Conservation (phyloP, 1,140 invertebrate genomes). For the Mizuhopecten yessoensis region DNA sequence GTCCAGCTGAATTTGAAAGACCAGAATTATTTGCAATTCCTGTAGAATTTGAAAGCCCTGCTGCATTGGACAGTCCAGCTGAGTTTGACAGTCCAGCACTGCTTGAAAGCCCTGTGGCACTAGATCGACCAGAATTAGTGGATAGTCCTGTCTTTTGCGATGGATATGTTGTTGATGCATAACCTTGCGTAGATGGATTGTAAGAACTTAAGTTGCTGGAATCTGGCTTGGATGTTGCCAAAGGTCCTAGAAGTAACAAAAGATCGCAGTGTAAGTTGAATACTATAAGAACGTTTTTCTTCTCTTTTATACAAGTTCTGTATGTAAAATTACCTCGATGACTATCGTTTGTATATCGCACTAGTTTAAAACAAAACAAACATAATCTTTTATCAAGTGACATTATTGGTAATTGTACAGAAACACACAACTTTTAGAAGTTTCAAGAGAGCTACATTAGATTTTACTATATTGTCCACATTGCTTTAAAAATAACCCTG, state of each 20-base stretch:
- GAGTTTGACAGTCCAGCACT: constrained; percentile 54
- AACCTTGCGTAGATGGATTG: constrained; percentile 44
- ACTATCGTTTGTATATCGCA: too few relatives aligned
- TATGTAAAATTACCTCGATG: too few relatives aligned
- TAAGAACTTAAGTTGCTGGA: constrained; percentile 54
- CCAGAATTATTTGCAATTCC: constrained; percentile 58
- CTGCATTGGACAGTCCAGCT: constrained; percentile 56
- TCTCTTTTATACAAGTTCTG: too few relatives aligned
- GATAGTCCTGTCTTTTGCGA: constrained; percentile 47
- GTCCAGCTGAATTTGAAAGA: constrained; percentile 62
- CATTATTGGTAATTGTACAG: too few relatives aligned
- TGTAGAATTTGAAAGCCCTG: constrained; percentile 58
- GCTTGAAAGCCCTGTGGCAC: constrained; percentile 56
- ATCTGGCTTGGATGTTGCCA: constrained; percentile 68
- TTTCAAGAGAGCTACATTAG: too few relatives aligned
- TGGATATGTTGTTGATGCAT: constrained; percentile 52
- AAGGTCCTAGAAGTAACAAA: constrained; percentile 65
- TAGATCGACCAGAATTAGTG: constrained; percentile 55
- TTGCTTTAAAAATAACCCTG: too few relatives aligned
- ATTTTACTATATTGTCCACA: too few relatives aligned
- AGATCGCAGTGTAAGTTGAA: background rate
- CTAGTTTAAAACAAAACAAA: too few relatives aligned
- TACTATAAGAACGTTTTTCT: too few relatives aligned
- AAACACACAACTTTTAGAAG: too few relatives aligned
- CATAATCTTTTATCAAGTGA: too few relatives aligned